A percentile compares a stretch with the other conserved stretches of the same genome.
Evolutionary conservation across 2,113 vertebrate genomes (phyloP).

Genomic region (Synchiropus splendidus): DNA sequence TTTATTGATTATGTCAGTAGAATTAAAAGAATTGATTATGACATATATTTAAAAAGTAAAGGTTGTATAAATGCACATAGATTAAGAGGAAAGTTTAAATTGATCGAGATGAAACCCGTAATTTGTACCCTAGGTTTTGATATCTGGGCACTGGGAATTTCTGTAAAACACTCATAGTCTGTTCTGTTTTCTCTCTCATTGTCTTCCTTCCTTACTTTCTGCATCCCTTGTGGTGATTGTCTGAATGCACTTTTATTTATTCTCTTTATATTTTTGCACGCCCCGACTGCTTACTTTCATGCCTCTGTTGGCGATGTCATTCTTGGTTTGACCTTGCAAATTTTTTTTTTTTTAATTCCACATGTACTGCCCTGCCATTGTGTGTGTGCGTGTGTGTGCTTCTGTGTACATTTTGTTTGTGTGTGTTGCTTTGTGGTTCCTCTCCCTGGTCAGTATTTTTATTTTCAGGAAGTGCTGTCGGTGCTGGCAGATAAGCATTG

Average conservation of each 20-base stretch:
- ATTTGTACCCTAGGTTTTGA: no score
- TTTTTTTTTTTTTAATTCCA: constrained; percentile 8
- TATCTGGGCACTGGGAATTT: no score
- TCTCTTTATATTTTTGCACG: constrained; percentile 20
- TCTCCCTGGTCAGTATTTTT: constrained; percentile 99
- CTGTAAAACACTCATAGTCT: constrained; percentile 76
- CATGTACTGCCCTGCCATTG: constrained; percentile 30
- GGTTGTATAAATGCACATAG: no score
- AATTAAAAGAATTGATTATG: no score
- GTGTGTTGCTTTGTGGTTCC: constrained; percentile 82
- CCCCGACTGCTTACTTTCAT: constrained; percentile 26
- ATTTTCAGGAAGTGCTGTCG: constrained; percentile 99
- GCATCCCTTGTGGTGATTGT: constrained; percentile 73
- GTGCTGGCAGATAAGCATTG: constrained; percentile 96
- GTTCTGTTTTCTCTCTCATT: constrained; percentile 77
- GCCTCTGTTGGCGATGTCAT: constrained; percentile 3
- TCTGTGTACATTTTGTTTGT: constrained; percentile 41
- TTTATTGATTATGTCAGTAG: no score
- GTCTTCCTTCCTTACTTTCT: constrained; percentile 73
- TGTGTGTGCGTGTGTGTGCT: constrained; percentile 12
- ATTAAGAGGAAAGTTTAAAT: no score
- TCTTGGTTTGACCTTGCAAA: constrained; percentile 28
- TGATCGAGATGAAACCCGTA: no score
- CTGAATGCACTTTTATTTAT: constrained; percentile 2
- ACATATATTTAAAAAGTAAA: no score